Evolutionary conservation across 1,140 invertebrate genomes (phyloP), one percentile per base, ranked within the genome.

Genomic region (Oppia nitens): DNA sequence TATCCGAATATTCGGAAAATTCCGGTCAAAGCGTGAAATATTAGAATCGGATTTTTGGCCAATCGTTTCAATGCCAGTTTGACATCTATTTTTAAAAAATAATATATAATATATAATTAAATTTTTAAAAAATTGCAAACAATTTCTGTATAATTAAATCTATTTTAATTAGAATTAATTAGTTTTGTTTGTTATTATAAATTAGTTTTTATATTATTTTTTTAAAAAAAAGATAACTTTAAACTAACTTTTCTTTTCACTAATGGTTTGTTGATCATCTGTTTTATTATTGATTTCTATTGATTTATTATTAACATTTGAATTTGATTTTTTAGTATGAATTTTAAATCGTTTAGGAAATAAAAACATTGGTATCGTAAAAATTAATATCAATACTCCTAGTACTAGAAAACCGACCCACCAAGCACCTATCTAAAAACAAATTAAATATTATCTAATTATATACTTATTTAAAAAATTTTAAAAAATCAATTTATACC

Each of bases 1-100:
- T 81, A 81, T 0, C 81, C 81, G 62, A 84, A 76, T 17, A 82
- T 74, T 65, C 82, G 83, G 64, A 83, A 83, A 1, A 83, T 76
- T 0, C 77, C 75, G 0, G 81, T 77, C 0, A 83, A 68, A 57
- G 79, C 81, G 63, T 83, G 83, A 66, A 77, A 81, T 73, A 83
- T 80, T 25, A 83, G 72, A 0, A 81, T 78, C 14, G 72, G 77
- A 63, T 85, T 85, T 6, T 71, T 77, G 17, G 80, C 64, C 6
- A 84, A 64, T 26, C 57, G 53, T 25, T 56, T 47, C 2, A 62
- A 60, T 20, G 61, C 56, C 2, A 49, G 9, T 23, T 26, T 17
- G 21, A 51, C 60, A 28, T 81, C 81, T 83, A 28, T 6, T 26
- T 9, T 17, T 17, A 47, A n/a, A n/a, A n/a, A 2, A 47, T 47